A percentile compares a stretch with the other conserved stretches of the same genome.
These are phyloP conservation scores for Distichodus sexfasciatus DNA, from an alignment of 2,797 vertebrate species.

Conservation along the genomic window DNA sequence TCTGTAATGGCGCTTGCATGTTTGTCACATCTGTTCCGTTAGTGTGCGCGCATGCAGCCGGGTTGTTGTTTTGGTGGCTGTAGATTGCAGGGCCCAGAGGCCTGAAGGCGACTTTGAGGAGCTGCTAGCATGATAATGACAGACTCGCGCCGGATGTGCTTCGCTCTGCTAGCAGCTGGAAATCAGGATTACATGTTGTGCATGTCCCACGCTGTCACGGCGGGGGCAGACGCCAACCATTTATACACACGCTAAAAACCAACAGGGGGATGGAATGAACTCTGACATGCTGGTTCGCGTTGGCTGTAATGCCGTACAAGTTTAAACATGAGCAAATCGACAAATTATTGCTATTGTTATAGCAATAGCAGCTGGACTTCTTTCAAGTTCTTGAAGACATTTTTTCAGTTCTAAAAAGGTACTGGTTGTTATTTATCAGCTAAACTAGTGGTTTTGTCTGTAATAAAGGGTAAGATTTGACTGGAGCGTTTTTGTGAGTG, in stretches of 20 bases:
- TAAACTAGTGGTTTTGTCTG: too few species aligned
- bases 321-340: too few species aligned
- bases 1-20: slow-evolving; percentile 36
- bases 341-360: too few species aligned
- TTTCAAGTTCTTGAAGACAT: too few species aligned
- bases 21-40: slow-evolving; percentile 47
- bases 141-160: slow-evolving; percentile 1
- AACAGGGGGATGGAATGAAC: neutral
- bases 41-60: neutral
- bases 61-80: neutral
- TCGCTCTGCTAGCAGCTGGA: slow-evolving; percentile 4
- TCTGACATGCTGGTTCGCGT: neutral
- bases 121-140: slow-evolving; percentile 46
- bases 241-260: too few species aligned
- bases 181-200: slow-evolving; percentile 4
- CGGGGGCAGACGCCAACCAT: too few species aligned
- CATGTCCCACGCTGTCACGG: neutral
- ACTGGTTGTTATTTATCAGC: too few species aligned
- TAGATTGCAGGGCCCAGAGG: slow-evolving; percentile 30
- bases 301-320: too few species aligned
- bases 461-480: too few species aligned
- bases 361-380: too few species aligned
- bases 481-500: too few species aligned
- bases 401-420: too few species aligned
- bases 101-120: slow-evolving; percentile 11